phyloP scores from a whole-genome alignment of 1,140 invertebrate genomes.

The Acromyrmex echinatior region DNA sequence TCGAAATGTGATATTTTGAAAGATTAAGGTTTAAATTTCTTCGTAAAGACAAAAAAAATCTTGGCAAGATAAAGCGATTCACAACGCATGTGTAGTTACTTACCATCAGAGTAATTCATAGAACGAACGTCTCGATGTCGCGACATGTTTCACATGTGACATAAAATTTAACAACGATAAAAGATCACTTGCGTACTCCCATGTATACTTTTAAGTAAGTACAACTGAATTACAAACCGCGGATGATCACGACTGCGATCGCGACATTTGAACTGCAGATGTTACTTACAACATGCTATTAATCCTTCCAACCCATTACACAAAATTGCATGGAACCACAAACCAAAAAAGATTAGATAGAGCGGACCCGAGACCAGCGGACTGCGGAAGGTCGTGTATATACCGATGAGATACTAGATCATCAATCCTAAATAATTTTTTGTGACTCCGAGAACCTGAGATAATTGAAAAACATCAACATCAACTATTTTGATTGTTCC shows the following conservation, averaged over 20 bases:
- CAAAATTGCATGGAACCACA: no score
- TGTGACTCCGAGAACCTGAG: no score
- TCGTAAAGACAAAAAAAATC: not conserved
- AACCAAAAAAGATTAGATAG: no score
- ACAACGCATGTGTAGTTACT: conserved; percentile 47
- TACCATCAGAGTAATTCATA: conserved; percentile 92
- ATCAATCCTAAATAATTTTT: no score
- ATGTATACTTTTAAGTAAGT: not conserved
- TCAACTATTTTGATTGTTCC: no score
- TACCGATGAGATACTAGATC: no score
- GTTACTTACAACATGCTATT: not conserved
- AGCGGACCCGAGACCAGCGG: no score
- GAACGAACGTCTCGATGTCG: conserved; percentile 92
- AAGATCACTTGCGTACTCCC: conserved; percentile 14
- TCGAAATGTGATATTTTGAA: not conserved
- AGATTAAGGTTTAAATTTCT: not conserved
- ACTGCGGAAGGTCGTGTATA: no score
- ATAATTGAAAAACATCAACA: no score
- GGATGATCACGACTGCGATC: not conserved
- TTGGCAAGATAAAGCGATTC: not conserved
- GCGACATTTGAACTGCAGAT: not conserved
- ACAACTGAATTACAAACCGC: not conserved
- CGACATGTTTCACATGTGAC: conserved; percentile 87
- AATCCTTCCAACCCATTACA: no score
- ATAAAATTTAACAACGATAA: conserved; percentile 1